Conservation (phyloP, 2,113 vertebrate genomes). For the Sylvietta virens region DNA sequence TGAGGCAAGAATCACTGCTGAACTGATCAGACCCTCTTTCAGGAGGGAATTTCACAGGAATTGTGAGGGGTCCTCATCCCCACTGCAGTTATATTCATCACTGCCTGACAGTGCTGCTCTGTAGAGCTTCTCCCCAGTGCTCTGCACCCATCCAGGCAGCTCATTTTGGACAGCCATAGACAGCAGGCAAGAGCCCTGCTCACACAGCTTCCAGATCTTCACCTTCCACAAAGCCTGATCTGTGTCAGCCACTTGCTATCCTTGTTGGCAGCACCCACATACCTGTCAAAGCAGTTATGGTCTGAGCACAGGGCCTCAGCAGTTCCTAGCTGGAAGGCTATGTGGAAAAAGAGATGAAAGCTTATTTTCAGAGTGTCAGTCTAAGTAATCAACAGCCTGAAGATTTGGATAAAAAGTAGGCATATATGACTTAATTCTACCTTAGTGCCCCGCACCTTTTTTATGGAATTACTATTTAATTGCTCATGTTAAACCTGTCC, state of each 20-base stretch:
- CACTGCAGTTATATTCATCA: neutral
- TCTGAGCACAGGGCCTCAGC: neutral
- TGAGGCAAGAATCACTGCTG: neutral
- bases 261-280: neutral
- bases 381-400: neutral
- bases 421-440: neutral
- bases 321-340: neutral
- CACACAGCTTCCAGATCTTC: neutral
- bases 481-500: neutral
- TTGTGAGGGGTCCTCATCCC: neutral
- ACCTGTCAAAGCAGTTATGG: neutral
- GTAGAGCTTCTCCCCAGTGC: neutral
- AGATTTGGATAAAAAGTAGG: neutral
- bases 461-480: constrained; percentile 4
- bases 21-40: neutral
- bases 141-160: neutral
- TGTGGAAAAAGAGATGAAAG: neutral
- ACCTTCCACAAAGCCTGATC: neutral
- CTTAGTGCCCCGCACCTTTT: neutral
- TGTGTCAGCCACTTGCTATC: neutral
- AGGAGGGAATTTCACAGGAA: neutral
- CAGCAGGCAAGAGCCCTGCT: neutral
- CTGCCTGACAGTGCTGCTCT: neutral
- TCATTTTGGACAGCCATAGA: neutral
- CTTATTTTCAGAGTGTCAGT: neutral